Conservation (phyloP, 2,797 vertebrate species). For the Chelon auratus region DNA sequence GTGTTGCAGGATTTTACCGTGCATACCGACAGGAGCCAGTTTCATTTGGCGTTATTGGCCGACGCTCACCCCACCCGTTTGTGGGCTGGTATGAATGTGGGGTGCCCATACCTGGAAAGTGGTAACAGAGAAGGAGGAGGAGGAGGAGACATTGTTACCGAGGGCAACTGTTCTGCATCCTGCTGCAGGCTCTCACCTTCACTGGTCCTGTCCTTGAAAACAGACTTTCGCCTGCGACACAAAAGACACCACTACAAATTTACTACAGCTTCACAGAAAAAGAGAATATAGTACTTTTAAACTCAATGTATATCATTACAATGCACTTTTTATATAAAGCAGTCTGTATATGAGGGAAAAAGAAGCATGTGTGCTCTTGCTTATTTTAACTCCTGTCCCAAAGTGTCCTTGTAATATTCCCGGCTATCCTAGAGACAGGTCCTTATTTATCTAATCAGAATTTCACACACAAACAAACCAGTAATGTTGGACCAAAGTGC, state of each 20-base stretch:
- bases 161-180: conserved; percentile 67
- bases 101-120: conserved; percentile 97
- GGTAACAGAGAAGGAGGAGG: conserved; percentile 82
- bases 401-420: conserved; percentile 68
- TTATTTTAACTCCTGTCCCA: conserved; percentile 68
- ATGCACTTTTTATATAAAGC: conserved; percentile 84
- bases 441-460: conserved; percentile 78
- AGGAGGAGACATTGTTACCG: conserved; percentile 50
- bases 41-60: conserved; percentile 91
- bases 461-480: conserved; percentile 48
- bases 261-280: conserved; percentile 78
- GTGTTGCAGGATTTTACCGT: conserved; percentile 90
- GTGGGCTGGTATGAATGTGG: conserved; percentile 99
- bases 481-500: conserved; percentile 68
- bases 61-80: conserved; percentile 91
- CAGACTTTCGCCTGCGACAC: conserved; percentile 77
- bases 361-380: conserved; percentile 81
- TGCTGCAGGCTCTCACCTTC: conserved; percentile 64
- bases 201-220: conserved; percentile 58
- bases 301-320: conserved; percentile 80
- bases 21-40: conserved; percentile 96
- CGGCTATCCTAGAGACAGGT: conserved; percentile 62
- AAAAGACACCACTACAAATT: conserved; percentile 73
- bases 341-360: conserved; percentile 87
- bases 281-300: conserved; percentile 85